Percentiles rank a stretch among this genome's conserved stretches.
Conservation (phyloP, 2,888 invertebrate species). For the Clunio marinus region DNA sequence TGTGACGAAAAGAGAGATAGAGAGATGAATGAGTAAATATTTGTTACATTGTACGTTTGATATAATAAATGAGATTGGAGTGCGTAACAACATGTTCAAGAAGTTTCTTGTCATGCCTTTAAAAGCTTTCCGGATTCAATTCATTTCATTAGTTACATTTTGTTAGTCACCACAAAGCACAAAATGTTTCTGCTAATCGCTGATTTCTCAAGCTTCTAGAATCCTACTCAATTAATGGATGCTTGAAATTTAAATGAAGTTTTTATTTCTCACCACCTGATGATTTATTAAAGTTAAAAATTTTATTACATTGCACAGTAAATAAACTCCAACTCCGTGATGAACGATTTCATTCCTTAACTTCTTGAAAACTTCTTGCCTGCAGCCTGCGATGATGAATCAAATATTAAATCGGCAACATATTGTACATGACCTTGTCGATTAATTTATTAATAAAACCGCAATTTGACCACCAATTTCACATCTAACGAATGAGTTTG, state of each 20-base stretch:
- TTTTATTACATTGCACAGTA: too few species aligned
- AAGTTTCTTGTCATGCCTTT: neutral
- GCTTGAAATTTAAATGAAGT: too few species aligned
- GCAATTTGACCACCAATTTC: neutral
- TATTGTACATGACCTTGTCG: neutral
- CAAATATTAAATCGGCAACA: too few species aligned
- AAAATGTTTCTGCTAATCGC: too few species aligned
- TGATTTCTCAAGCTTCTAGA: too few species aligned
- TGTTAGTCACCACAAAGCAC: too few species aligned
- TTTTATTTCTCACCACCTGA: too few species aligned
- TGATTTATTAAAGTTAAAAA: constrained; percentile 4
- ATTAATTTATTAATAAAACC: constrained; percentile 7
- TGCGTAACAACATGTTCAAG: neutral
- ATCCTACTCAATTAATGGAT: too few species aligned
- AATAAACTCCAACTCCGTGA: too few species aligned
- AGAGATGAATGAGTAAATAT: neutral
- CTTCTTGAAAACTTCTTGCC: constrained; percentile 2
- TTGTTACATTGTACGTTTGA: too few species aligned
- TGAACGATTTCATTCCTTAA: neutral
- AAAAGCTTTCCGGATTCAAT: constrained; percentile 1
- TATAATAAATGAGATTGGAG: neutral
- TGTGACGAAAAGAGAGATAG: neutral
- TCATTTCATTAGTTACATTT: too few species aligned
- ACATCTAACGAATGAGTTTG: too few species aligned
- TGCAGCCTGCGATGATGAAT: neutral